Conservation (phyloP, 2,113 vertebrate genomes). For the Callionymus lyra region DNA sequence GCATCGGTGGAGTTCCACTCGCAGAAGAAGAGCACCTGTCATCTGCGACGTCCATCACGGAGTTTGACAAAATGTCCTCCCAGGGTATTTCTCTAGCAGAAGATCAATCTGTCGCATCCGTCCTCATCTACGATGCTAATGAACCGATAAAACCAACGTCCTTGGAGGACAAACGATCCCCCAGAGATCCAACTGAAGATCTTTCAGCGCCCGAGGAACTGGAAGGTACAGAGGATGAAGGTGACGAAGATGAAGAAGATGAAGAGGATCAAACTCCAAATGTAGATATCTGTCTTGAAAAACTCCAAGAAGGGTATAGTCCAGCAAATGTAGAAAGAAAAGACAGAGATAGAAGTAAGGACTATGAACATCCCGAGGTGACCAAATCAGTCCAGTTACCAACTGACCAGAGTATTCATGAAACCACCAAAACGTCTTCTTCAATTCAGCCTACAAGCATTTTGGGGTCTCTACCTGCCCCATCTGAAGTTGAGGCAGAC, state of each 20-base stretch:
- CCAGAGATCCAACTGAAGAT: slow-evolving; percentile 83
- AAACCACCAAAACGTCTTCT: slow-evolving; percentile 32
- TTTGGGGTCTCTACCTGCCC: slow-evolving; percentile 58
- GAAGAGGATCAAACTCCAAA: slow-evolving; percentile 73
- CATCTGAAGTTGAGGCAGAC: slow-evolving; percentile 78
- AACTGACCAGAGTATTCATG: slow-evolving; percentile 30
- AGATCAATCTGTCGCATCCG: slow-evolving; percentile 84
- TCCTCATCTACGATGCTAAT: slow-evolving; percentile 63
- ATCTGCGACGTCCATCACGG: slow-evolving; percentile 94
- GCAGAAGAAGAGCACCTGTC: slow-evolving; percentile 97
- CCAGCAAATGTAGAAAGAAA: slow-evolving; percentile 43
- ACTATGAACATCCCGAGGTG: slow-evolving; percentile 24
- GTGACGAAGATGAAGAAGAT: slow-evolving; percentile 67
- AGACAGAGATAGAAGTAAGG: slow-evolving; percentile 20
- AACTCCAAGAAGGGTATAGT: slow-evolving; percentile 69
- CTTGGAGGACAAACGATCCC: slow-evolving; percentile 68
- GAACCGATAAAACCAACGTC: slow-evolving; percentile 79
- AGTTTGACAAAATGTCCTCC: slow-evolving; percentile 92
- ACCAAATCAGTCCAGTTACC: slow-evolving; percentile 46
- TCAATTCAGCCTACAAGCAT: slow-evolving; percentile 42
- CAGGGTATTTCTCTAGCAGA: slow-evolving; percentile 91
- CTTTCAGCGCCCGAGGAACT: slow-evolving; percentile 64
- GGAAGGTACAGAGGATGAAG: slow-evolving; percentile 43
- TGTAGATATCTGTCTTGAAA: slow-evolving; percentile 70
- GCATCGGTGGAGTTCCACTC: slow-evolving; percentile 87